Evolutionary conservation across 1,140 invertebrate genomes (phyloP), one percentile per base, ranked within the genome.

Genomic region (Hypothenemus hampei): DNA sequence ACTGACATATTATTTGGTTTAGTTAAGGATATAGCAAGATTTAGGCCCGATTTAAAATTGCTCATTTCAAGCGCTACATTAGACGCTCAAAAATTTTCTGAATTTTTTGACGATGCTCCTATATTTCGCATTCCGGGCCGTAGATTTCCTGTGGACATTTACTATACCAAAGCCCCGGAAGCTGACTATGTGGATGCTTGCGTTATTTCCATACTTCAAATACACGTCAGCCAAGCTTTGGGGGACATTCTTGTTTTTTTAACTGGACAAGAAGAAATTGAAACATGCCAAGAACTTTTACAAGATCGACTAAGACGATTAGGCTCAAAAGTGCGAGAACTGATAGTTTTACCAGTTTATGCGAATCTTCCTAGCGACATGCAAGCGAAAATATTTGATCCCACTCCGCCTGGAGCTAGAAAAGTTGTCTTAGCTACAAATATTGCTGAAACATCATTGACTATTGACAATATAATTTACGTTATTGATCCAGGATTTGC

Each of bases 401-500:
- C 93, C 0, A 97, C 96, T 10, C 96, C 95, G 33, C 86, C 90
- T 18, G 90, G 91, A 53, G 92, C 95, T 1, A 79, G 97, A 64
- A 99, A 95, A 84, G 90, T 98, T 19, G 86, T 99, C 13, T 73
- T 99, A 16, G 97, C 97, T 1, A 99, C 97, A 16, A 99, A 99
- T 71, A 99, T 99, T 69, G 97, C 97, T 1, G 96, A 99, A 77
- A 99, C 97, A 15, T 98, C 96, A 3, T 75, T 99, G 7, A 99
- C 97, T 1, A 99, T 99, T 62, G 97, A 99, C 71, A 98, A 98
- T 63, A 99, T 99, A 58, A 89, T 93, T 41, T 99, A 97, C 76
- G 97, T 99, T 0, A 98, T 99, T 61, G 97, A 99, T 80, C 94
- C 96, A 13, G 97, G 97, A 1, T 99, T 98, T 75, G 94, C 93